phyloP scores from a whole-genome alignment of 1,140 invertebrate species.

The Lepidurus apus region DNA sequence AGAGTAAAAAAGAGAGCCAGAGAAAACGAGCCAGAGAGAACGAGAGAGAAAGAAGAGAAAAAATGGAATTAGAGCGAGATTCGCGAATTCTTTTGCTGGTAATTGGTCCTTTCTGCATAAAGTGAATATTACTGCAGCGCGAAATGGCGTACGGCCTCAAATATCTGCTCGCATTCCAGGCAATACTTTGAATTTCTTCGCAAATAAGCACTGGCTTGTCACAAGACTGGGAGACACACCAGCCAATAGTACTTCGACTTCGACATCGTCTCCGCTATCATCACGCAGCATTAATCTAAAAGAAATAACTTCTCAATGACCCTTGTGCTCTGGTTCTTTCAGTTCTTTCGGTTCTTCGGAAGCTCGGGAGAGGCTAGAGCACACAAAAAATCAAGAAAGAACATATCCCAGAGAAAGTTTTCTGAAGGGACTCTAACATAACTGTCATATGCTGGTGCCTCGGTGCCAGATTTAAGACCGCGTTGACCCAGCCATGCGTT shows the following conservation, averaged over 20 bases:
- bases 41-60: background rate
- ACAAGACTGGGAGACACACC: too few species aligned
- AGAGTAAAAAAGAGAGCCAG: background rate
- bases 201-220: too few species aligned
- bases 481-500: conserved; percentile 12
- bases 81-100: too few species aligned
- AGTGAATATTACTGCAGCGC: too few species aligned
- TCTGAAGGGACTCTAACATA: background rate
- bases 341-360: background rate
- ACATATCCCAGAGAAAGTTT: background rate
- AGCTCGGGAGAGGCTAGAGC: background rate
- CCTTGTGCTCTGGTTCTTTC: background rate
- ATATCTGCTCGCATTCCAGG: too few species aligned
- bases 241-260: background rate
- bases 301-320: background rate
- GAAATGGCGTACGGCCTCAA: too few species aligned
- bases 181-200: too few species aligned
- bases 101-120: too few species aligned
- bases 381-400: background rate
- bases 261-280: background rate
- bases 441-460: conserved; percentile 12
- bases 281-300: conserved; percentile 9
- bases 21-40: background rate
- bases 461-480: background rate
- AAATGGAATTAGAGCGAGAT: too few species aligned